phyloP scores from a whole-genome alignment of 2,888 invertebrate species.

The Caenorhabditis sp. region DNA sequence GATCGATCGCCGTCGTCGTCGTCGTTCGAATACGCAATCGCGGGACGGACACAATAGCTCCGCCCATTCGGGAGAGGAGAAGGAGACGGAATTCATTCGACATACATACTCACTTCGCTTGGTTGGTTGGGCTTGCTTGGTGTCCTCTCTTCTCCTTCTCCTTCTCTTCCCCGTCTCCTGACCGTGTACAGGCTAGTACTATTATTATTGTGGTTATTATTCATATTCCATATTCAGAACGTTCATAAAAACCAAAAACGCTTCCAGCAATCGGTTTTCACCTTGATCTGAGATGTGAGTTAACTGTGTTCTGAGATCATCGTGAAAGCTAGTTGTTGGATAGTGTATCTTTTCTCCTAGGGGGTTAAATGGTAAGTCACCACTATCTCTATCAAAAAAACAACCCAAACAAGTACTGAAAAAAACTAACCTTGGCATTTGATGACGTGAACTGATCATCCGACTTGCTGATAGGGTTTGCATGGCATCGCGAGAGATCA shows the following conservation, averaged over 20 bases:
- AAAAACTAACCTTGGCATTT: conserved; percentile 6
- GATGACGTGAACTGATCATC: conserved; percentile 1
- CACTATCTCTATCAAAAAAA: neutral
- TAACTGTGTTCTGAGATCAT: conserved; percentile 51
- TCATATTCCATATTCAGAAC: too few species aligned
- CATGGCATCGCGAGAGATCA: conserved; percentile 96
- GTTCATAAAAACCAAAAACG: too few species aligned
- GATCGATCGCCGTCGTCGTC: conserved; percentile 27
- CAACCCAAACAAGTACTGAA: neutral
- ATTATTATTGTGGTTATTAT: too few species aligned
- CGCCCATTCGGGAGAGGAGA: conserved; percentile 29
- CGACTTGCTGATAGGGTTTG: conserved; percentile 78
- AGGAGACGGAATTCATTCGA: conserved; percentile 30
- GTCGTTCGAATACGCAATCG: conserved; percentile 38
- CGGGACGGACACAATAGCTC: conserved; percentile 29
- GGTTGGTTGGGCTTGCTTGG: neutral
- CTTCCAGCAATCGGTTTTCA: conserved; percentile 50
- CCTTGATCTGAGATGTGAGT: conserved; percentile 53
- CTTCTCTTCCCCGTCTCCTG: conserved; percentile 13
- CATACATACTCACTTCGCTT: conserved; percentile 13
- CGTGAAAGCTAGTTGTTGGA: conserved; percentile 58
- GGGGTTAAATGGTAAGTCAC: neutral
- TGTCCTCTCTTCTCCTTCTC: conserved; percentile 19
- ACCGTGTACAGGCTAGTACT: neutral
- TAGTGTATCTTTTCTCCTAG: neutral